Evolutionary conservation across 2,888 invertebrate species (phyloP).

Genomic region (Chrysina gloriosa): DNA sequence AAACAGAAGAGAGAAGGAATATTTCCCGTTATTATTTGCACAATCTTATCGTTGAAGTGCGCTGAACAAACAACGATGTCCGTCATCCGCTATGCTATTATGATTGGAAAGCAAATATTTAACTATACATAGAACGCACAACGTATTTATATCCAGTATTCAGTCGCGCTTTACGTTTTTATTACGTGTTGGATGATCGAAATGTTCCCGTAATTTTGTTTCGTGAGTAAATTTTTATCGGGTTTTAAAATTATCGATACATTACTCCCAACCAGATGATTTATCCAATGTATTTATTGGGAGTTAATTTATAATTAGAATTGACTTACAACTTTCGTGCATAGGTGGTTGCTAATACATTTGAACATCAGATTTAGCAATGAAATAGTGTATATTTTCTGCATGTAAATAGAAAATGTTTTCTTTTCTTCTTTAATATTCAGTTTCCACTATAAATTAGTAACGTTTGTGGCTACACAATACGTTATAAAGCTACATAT

Average conservation of each 20-base stretch:
- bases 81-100: slow-evolving; percentile 24
- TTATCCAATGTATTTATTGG: too few relatives aligned
- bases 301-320: too few relatives aligned
- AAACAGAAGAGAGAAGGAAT: not conserved
- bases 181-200: not conserved
- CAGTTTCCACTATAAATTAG: too few relatives aligned
- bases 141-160: not conserved
- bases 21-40: slow-evolving; percentile 17
- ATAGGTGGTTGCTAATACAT: too few relatives aligned
- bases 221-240: not conserved
- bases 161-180: not conserved
- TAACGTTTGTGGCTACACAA: too few relatives aligned
- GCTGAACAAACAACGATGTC: not conserved
- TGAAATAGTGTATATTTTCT: too few relatives aligned
- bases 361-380: too few relatives aligned
- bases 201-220: slow-evolving; percentile 16
- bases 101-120: slow-evolving; percentile 31
- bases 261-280: too few relatives aligned
- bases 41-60: slow-evolving; percentile 31
- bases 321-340: too few relatives aligned
- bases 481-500: too few relatives aligned
- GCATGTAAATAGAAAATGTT: too few relatives aligned
- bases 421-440: too few relatives aligned
- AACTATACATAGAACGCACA: not conserved
- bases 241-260: not conserved